These are phyloP conservation scores for Cephalopholis sonnerati DNA, from an alignment of 2,113 vertebrate genomes.

Conservation along the genomic window DNA sequence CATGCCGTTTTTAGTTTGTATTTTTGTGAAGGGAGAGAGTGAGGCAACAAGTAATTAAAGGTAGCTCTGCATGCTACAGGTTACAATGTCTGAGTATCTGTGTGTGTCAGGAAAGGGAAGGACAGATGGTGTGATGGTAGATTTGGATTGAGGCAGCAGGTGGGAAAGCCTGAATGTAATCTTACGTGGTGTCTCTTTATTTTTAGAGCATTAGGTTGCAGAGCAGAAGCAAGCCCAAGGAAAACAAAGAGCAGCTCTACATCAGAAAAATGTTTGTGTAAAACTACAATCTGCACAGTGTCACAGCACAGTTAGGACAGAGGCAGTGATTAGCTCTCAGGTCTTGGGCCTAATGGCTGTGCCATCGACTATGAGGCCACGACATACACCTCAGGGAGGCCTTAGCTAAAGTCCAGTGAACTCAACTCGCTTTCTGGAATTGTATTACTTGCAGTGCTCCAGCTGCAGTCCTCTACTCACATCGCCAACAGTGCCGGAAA, in stretches of 20 bases:
- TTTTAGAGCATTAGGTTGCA: neutral
- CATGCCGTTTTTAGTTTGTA: neutral
- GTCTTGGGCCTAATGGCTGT: too few relatives aligned
- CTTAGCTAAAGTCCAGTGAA: too few relatives aligned
- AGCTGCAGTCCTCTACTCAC: too few relatives aligned
- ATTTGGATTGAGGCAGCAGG: constrained; percentile 2
- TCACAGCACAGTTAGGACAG: neutral
- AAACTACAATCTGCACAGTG: neutral
- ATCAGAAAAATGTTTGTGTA: neutral
- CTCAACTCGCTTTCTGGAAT: too few relatives aligned
- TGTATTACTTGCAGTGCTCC: too few relatives aligned
- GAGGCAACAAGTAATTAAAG: neutral
- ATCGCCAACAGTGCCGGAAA: too few relatives aligned
- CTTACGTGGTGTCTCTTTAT: neutral
- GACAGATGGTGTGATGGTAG: constrained; percentile 3
- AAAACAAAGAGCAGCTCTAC: neutral
- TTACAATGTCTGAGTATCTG: neutral
- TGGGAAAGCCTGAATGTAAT: constrained; percentile 1
- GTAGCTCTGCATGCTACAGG: neutral
- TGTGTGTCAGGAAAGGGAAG: neutral
- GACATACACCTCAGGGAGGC: too few relatives aligned
- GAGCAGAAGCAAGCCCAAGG: neutral
- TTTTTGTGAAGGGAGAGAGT: neutral
- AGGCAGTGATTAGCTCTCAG: too few relatives aligned
- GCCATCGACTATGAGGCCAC: too few relatives aligned